Percentiles rank a stretch among this genome's conserved stretches.
These are phyloP conservation scores for Temnothorax longispinosus DNA, from an alignment of 1,140 invertebrate genomes.

Conservation along the genomic window DNA sequence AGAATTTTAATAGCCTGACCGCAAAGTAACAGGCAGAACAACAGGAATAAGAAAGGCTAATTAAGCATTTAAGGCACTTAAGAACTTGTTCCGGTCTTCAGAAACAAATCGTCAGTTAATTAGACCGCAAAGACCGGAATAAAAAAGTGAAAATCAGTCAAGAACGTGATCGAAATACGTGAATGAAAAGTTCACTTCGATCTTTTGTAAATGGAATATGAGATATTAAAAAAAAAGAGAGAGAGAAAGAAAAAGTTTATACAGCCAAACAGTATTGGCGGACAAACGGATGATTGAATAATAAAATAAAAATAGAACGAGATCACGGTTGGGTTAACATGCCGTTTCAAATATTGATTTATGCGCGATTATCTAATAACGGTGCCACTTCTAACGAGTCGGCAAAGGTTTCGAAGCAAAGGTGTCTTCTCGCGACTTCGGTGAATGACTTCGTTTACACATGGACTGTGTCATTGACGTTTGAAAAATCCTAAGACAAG, in stretches of 20 bases:
- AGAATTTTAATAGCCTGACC: conserved; percentile 2
- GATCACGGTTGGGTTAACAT: not conserved
- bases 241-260: too few species aligned
- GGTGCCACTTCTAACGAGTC: not conserved
- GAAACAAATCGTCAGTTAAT: not conserved
- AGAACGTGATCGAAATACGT: not conserved
- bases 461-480: not conserved
- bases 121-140: not conserved
- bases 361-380: conserved; percentile 1
- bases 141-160: not conserved
- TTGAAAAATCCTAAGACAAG: conserved; percentile 26
- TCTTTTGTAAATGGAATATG: not conserved
- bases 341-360: not conserved
- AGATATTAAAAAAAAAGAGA: not conserved
- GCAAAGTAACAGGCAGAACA: not conserved
- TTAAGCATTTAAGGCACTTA: not conserved
- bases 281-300: not conserved
- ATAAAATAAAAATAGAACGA: not conserved
- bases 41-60: conserved; percentile 1
- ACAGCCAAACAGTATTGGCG: not conserved
- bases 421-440: not conserved
- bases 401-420: not conserved
- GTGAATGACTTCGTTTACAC: not conserved
- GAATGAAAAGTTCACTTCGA: not conserved
- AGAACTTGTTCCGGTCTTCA: conserved; percentile 3